Conservation (phyloP, 2,797 vertebrate species). For the Protosalanx chinensis region DNA sequence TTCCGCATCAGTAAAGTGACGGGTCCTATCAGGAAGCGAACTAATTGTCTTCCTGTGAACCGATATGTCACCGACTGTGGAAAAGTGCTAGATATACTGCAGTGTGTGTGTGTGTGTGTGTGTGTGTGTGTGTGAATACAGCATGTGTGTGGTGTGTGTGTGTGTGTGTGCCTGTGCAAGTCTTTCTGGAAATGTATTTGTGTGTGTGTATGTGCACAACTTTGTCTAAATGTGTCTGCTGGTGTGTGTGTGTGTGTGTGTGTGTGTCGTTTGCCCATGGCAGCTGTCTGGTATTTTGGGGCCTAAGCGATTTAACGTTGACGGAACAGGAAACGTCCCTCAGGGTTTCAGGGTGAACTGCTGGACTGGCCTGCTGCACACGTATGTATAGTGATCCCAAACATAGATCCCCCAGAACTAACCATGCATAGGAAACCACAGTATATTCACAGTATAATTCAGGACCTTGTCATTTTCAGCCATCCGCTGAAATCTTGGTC, state of each 20-base stretch:
- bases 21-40: slow-evolving; percentile 22
- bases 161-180: slow-evolving; percentile 31
- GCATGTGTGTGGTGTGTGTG: slow-evolving; percentile 7
- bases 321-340: slow-evolving; percentile 62
- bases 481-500: slow-evolving; percentile 32
- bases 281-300: slow-evolving; percentile 72
- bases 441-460: slow-evolving; percentile 26
- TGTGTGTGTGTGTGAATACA: slow-evolving; percentile 21
- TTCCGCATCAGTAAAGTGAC: slow-evolving; percentile 8
- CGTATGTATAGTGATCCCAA: slow-evolving; percentile 41
- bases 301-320: slow-evolving; percentile 61
- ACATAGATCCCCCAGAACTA: slow-evolving; percentile 40
- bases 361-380: slow-evolving; percentile 19
- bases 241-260: background rate
- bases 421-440: slow-evolving; percentile 51
- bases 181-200: too few species aligned
- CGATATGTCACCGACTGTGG: slow-evolving; percentile 36
- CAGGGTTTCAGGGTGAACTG: slow-evolving; percentile 33
- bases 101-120: slow-evolving; percentile 36
- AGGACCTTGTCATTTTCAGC: slow-evolving; percentile 10
- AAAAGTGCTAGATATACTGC: slow-evolving; percentile 41
- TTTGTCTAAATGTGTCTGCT: background rate
- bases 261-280: slow-evolving; percentile 40
- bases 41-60: slow-evolving; percentile 45
- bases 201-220: background rate